These are phyloP conservation scores for Pterocles burchelli DNA, from an alignment of 2,113 vertebrate genomes.

Conservation along the genomic window DNA sequence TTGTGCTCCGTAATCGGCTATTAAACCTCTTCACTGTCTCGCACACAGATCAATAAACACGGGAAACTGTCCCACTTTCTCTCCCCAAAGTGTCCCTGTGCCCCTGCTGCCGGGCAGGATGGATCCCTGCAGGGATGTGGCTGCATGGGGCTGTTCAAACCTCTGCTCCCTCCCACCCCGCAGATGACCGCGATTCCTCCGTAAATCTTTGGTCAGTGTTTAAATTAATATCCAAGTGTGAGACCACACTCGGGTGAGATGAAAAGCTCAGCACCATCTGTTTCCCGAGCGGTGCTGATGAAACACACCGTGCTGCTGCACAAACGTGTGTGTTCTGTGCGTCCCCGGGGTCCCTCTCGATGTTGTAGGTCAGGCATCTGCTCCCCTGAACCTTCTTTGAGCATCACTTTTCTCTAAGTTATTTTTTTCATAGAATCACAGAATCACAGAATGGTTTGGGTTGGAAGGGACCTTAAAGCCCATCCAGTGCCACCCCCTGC, in stretches of 20 bases:
- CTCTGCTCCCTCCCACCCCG: neutral
- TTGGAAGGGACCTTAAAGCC: no score
- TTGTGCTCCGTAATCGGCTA: neutral
- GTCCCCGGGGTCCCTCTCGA: neutral
- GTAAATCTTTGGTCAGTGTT: rapidly evolving
- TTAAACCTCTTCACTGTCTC: neutral
- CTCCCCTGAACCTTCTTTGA: neutral
- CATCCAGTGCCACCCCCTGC: no score
- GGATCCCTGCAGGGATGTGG: neutral
- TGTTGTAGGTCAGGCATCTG: neutral
- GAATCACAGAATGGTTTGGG: no score
- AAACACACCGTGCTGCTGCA: neutral
- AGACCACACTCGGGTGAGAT: neutral
- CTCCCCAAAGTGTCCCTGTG: neutral
- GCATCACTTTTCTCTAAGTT: neutral
- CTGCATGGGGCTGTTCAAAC: neutral
- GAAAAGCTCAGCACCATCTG: neutral
- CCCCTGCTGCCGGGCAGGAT: neutral
- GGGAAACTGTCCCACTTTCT: neutral
- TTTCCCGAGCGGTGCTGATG: neutral
- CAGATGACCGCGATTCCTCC: neutral
- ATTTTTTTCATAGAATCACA: neutral
- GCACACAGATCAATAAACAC: neutral
- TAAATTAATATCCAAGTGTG: neutral
- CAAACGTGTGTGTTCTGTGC: neutral